Base-by-base conservation (phyloP, 2,113 vertebrate species). In the Scortum barcoo region DNA sequence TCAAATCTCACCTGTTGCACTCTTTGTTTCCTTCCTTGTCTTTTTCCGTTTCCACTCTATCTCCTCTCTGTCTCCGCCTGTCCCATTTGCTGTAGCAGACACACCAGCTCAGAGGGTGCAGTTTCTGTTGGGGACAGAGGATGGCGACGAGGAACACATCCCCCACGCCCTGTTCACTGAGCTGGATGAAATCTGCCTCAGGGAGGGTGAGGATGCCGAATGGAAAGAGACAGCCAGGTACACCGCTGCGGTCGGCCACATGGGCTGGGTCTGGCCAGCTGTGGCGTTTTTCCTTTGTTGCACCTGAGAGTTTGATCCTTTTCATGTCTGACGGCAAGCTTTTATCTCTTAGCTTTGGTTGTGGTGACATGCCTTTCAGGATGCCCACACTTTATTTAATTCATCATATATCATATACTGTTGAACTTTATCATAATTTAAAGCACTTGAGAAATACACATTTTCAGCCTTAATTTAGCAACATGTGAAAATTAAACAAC, bases 211-310 rank as follows among this genome's bases (percentile, higher is more conserved):
- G 80, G 98, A 99, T 36, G 97, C 97, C 0, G 99, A 99, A 56
- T 99, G 99, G 99, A 97, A 96, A 91, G 99, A 99, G 93, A 99
- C 97, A 26, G 99, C 99, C 87, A 98, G 99, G 98, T 99, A 85
- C 36, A 11, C 42, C n/a, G 30, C 44, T 76, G 33, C 54, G 19
- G 38, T 68, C 5, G 9, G 36, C 44, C 36, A 24, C 61, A 36
- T 65, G 22, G 36, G 76, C 76, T 40, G 44, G 10, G 40, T 65
- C 57, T 62, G 24, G 46, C 20, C 48, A 67, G 50, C 36, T 68
- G 76, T 19, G 22, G 22, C 13, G 0, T 82, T 46, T 61, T 61
- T 50, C 16, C 26, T 53, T 22, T 58, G 67, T 33, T 38, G 63
- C 58, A 63, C 69, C 68, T 87, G 76, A 67, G 67, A 44, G 30